These are phyloP conservation scores for Pseudachorutes palmiensis DNA, from an alignment of 1,140 invertebrate species.

Conservation along the genomic window DNA sequence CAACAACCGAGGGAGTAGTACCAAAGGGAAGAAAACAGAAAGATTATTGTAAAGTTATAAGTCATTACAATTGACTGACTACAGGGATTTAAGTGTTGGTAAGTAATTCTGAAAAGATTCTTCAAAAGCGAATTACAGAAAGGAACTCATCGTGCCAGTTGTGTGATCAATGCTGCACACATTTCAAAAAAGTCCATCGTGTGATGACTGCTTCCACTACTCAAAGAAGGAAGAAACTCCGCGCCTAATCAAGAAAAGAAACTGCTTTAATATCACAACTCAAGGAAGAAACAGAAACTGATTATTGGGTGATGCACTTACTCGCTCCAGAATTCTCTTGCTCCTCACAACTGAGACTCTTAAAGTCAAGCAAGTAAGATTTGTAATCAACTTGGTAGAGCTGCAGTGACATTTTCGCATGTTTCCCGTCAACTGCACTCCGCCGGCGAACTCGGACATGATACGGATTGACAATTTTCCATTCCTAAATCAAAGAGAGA, in stretches of 20 bases:
- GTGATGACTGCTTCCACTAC: constrained; percentile 60
- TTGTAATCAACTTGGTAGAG: constrained; percentile 98
- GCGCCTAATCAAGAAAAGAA: constrained; percentile 14
- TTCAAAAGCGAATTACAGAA: too few relatives aligned
- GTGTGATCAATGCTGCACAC: constrained; percentile 96
- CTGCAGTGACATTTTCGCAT: constrained; percentile 95
- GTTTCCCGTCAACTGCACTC: constrained; percentile 61
- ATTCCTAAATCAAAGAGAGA: constrained; percentile 59
- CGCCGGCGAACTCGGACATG: constrained; percentile 84
- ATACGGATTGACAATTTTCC: constrained; percentile 96
- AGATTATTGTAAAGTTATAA: too few relatives aligned
- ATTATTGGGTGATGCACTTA: constrained; percentile 15
- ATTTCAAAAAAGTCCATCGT: constrained; percentile 99
- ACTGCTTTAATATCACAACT: too few relatives aligned
- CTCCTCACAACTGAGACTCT: constrained; percentile 64
- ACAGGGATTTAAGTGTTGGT: neutral
- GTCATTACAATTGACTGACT: too few relatives aligned
- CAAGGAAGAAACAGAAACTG: neutral
- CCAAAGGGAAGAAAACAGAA: too few relatives aligned
- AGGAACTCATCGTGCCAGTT: constrained; percentile 80
- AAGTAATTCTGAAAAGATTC: too few relatives aligned
- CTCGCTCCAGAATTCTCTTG: constrained; percentile 55
- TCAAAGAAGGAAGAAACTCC: constrained; percentile 26
- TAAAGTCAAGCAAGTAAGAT: constrained; percentile 95
- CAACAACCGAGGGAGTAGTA: too few relatives aligned